Evolutionary conservation across 2,888 invertebrate genomes (phyloP).

Genomic region (Tromatobia lineatoria): DNA sequence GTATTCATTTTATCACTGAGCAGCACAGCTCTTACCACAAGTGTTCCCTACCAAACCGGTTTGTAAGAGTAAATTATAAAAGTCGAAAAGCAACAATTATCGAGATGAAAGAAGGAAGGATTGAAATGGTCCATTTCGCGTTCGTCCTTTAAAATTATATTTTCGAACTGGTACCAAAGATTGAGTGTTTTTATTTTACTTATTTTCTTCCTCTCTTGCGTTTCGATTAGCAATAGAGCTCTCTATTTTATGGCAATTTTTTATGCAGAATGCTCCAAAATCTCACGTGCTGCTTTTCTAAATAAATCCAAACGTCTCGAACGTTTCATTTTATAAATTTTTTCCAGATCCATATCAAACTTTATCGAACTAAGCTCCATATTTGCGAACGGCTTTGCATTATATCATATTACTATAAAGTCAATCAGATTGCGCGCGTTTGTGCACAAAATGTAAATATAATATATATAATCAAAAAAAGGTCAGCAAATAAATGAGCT

Average conservation of each 20-base stretch:
- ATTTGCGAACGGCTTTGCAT: background rate
- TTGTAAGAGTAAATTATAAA: too few relatives aligned
- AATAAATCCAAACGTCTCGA: background rate
- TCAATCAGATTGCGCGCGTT: background rate
- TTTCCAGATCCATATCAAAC: background rate
- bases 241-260: background rate
- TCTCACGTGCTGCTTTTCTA: background rate
- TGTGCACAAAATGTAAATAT: background rate
- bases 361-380: background rate
- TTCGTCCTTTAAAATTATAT: too few relatives aligned
- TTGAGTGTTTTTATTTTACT: constrained; percentile 16
- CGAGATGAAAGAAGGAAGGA: too few relatives aligned
- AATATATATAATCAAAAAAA: background rate
- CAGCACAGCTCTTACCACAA: too few relatives aligned
- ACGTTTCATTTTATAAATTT: background rate
- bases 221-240: constrained; percentile 18
- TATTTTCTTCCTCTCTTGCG: constrained; percentile 10
- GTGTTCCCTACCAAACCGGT: too few relatives aligned
- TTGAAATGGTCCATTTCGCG: too few relatives aligned
- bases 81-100: too few relatives aligned
- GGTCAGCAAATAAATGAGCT: background rate
- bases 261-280: background rate
- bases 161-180: constrained; percentile 29
- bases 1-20: too few relatives aligned
- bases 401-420: background rate